Conservation (phyloP, 2,797 vertebrate species). For the Xiphorhynchus erythropygius region DNA sequence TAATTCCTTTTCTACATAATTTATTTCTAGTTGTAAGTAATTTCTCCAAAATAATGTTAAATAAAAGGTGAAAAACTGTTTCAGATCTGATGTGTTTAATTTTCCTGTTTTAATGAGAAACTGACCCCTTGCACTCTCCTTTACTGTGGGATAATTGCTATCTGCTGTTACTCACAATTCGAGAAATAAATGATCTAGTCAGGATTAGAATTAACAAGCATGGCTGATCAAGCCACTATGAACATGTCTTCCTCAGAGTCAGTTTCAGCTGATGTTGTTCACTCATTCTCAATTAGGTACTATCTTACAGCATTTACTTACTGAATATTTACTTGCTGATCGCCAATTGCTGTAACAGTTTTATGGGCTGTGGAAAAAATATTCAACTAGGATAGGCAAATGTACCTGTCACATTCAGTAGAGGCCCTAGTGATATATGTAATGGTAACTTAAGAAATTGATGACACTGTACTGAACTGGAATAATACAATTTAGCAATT, state of each 20-base stretch:
- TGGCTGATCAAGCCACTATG: background rate
- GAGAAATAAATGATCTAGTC: constrained; percentile 53
- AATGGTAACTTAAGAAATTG: constrained; percentile 20
- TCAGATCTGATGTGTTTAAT: constrained; percentile 18
- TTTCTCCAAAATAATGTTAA: background rate
- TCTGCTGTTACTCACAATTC: constrained; percentile 54
- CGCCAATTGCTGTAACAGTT: background rate
- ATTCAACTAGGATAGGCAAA: background rate
- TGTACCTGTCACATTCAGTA: background rate
- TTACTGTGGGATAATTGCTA: constrained; percentile 56
- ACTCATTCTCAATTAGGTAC: constrained; percentile 1
- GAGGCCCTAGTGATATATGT: background rate
- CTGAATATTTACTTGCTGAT: constrained; percentile 28
- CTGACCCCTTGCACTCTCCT: constrained; percentile 41
- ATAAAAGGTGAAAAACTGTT: constrained; percentile 7
- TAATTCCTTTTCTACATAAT: background rate
- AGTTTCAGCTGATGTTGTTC: constrained; percentile 12
- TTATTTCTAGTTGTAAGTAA: background rate
- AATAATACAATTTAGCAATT: constrained; percentile 22
- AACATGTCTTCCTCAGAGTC: background rate
- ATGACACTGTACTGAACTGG: background rate
- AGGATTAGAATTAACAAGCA: constrained; percentile 56
- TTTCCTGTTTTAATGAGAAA: constrained; percentile 47
- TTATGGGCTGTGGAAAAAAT: background rate
- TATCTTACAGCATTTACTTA: background rate